Evolutionary conservation across 1,140 invertebrate species (phyloP), one percentile per base, ranked within the genome.

Genomic region (Lanistes nyassanus): DNA sequence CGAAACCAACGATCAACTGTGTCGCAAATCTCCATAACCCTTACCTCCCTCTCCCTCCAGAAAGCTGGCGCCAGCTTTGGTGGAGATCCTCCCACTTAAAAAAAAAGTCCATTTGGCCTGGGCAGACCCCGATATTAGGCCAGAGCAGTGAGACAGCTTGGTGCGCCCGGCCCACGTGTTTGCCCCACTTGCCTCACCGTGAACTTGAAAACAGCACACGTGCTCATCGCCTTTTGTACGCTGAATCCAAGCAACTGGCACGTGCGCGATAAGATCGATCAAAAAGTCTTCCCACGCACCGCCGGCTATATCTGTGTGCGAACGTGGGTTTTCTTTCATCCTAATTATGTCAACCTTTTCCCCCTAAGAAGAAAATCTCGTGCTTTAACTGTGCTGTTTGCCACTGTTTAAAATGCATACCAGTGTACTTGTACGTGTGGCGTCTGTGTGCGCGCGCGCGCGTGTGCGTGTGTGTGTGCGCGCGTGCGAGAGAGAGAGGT

Each of bases 11-110:
- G n/a, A n/a, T n/a, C n/a, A n/a, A n/a, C n/a, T n/a, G n/a, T n/a
- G n/a, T n/a, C n/a, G n/a, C n/a, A n/a, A n/a, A n/a, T 65, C n/a
- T 36, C n/a, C 36, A 6, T 36, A 6, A 11, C 31, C 42, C 65
- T 42, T n/a, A n/a, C 65, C 65, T 42, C 65, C 67, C 16, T 39
- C 67, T 21, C 67, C 67, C 19, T 47, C 67, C 67, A 53, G 42
- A 47, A 69, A 23, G 5, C 37, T 19, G 23, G 4, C 37, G 37
- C 11, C 26, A 23, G 37, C 36, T 67, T n/a, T 37, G 37, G 21
- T n/a, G 1, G 26, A 19, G 34, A 16, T 65, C 39, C 16, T 11
- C 67, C 67, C 29, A 47, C 39, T 31, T 2, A 29, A 69, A 13
- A 39, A 69, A 7, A 53, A 51, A 69, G 67, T 69, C 67, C 26